Evolutionary conservation across 2,113 vertebrate species (phyloP).

Genomic region (Artemisiospiza belli): DNA sequence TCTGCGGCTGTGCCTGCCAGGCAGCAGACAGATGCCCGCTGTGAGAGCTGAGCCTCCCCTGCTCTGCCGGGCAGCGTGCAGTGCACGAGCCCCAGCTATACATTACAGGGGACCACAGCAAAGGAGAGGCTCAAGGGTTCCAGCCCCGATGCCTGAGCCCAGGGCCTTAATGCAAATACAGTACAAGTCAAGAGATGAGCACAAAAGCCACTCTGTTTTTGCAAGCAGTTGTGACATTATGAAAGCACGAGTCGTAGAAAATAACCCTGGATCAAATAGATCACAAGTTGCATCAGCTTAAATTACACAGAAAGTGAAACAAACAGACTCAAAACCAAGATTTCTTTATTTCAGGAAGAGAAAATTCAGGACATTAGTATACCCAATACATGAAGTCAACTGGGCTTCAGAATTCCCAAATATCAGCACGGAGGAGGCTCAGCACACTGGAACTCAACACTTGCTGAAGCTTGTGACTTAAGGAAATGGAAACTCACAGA

Average conservation of each 20-base stretch:
- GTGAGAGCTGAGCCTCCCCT: not conserved
- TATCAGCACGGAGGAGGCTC: not conserved
- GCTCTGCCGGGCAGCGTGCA: not conserved
- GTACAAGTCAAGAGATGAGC: not conserved
- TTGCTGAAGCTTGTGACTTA: not conserved
- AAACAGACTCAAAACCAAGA: not conserved
- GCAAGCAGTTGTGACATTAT: not conserved
- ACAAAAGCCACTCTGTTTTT: slow-evolving; percentile 1
- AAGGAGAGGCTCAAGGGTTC: not conserved
- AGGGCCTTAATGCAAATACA: not conserved
- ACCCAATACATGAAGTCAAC: not conserved
- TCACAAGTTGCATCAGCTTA: not conserved
- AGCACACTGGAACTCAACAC: not conserved
- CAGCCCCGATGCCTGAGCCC: not conserved
- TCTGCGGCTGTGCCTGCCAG: slow-evolving; percentile 14
- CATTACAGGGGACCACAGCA: slow-evolving; percentile 27
- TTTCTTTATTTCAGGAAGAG: not conserved
- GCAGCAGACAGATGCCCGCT: slow-evolving; percentile 46
- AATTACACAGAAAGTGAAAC: slow-evolving; percentile 18
- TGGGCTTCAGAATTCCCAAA: not conserved
- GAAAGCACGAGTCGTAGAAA: not conserved
- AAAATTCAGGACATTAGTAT: not conserved
- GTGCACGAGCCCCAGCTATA: not conserved
- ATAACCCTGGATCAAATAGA: not conserved
- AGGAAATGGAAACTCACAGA: slow-evolving; percentile 43